A percentile compares a stretch with the other conserved stretches of the same genome.
These are phyloP conservation scores for Sparidentex hasta DNA, from an alignment of 2,797 vertebrate genomes.

Conservation along the genomic window DNA sequence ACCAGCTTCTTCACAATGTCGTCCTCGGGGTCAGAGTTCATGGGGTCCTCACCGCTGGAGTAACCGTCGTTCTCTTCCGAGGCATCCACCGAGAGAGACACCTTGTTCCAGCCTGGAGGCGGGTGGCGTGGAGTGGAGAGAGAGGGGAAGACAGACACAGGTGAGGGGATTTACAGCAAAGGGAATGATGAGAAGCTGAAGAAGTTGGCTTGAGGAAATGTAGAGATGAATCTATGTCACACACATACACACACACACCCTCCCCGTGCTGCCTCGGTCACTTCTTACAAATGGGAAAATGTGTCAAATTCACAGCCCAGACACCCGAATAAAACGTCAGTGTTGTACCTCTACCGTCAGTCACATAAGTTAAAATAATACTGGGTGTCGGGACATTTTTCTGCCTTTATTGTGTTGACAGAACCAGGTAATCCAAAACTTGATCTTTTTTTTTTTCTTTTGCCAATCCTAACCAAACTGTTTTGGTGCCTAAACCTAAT, in stretches of 20 bases:
- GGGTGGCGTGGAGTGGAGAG: background rate
- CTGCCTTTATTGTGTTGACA: too few relatives aligned
- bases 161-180: background rate
- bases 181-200: too few relatives aligned
- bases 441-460: too few relatives aligned
- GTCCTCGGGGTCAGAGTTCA: slow-evolving; percentile 92
- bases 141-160: background rate
- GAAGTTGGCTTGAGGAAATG: background rate
- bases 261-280: background rate
- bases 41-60: slow-evolving; percentile 92
- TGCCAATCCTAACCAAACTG: too few relatives aligned
- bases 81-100: slow-evolving; percentile 89
- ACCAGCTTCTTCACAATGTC: slow-evolving; percentile 92
- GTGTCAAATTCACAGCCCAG: too few relatives aligned
- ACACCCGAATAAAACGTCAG: too few relatives aligned
- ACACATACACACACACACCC: background rate
- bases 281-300: background rate
- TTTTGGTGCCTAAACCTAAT: too few relatives aligned
- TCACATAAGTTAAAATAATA: too few relatives aligned
- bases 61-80: slow-evolving; percentile 91
- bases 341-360: too few relatives aligned
- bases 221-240: background rate
- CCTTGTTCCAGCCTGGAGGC: slow-evolving; percentile 90
- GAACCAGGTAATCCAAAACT: too few relatives aligned
- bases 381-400: too few relatives aligned